Conservation (phyloP, 2,888 invertebrate species). For the Slavum lentiscoides region DNA sequence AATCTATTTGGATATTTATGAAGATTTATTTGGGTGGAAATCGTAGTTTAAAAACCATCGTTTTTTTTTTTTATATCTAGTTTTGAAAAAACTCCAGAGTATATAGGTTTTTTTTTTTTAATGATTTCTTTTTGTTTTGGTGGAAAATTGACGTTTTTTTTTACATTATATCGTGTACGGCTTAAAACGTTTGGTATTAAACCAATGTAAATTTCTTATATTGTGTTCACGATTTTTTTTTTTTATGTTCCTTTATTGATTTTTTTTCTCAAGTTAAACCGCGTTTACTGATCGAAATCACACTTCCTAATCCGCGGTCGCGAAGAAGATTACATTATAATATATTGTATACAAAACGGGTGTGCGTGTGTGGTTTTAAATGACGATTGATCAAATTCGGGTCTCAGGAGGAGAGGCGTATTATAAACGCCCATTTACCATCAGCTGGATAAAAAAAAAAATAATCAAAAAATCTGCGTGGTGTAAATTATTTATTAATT, state of each 20-base stretch:
- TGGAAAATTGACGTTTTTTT: too few species aligned
- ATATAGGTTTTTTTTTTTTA: too few species aligned
- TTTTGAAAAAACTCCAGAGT: too few species aligned
- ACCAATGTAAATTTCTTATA: neutral
- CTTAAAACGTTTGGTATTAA: neutral
- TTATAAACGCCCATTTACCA: slow-evolving; percentile 33
- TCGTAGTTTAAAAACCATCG: too few species aligned
- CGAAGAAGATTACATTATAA: neutral
- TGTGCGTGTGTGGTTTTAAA: slow-evolving; percentile 27
- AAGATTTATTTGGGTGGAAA: too few species aligned
- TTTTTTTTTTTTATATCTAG: too few species aligned
- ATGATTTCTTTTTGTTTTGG: too few species aligned
- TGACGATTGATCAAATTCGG: slow-evolving; percentile 41
- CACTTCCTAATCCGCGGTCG: slow-evolving; percentile 1
- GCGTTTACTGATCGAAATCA: slow-evolving; percentile 13
- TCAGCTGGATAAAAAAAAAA: neutral
- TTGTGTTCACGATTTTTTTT: too few species aligned
- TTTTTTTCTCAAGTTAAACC: slow-evolving; percentile 10
- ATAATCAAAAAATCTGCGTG: too few species aligned
- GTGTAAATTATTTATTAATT: too few species aligned
- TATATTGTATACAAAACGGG: neutral
- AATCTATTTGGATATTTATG: too few species aligned
- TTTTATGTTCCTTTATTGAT: neutral
- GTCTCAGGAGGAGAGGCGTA: slow-evolving; percentile 12
- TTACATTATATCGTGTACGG: too few species aligned